A percentile compares a stretch with the other conserved stretches of the same genome.
Conservation (phyloP, 1,140 invertebrate species). For the Coenobita brevimanus region DNA sequence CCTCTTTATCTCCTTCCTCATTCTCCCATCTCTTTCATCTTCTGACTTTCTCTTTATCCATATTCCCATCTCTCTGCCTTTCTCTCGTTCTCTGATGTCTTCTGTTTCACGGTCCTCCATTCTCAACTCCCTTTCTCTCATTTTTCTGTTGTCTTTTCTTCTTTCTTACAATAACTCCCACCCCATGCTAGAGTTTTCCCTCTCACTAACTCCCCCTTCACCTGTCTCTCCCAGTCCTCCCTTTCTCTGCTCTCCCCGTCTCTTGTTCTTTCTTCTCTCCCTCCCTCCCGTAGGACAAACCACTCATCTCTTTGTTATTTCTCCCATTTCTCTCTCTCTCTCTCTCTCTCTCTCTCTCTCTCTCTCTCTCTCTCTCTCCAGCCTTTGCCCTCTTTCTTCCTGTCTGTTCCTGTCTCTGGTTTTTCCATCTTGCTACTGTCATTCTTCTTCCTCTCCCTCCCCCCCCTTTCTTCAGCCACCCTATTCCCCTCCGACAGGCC, state of each 20-base stretch:
- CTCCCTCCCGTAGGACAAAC: background rate
- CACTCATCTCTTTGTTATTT: too few relatives aligned
- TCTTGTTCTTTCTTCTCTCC: too few relatives aligned
- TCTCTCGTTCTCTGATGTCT: too few relatives aligned
- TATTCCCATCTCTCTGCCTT: too few relatives aligned
- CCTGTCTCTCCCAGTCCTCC: background rate
- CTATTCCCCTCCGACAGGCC: too few relatives aligned
- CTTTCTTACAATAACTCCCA: background rate
- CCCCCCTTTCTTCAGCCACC: background rate
- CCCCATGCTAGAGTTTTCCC: background rate
- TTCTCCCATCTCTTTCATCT: background rate
- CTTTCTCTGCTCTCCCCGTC: background rate
- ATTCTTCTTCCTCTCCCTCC: background rate
- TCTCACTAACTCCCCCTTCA: background rate
- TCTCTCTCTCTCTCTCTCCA: background rate
- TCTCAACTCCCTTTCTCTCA: background rate
- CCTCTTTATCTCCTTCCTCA: background rate
- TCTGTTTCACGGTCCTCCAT: too few relatives aligned
- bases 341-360: background rate
- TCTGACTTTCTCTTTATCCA: background rate
- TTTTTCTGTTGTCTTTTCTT: background rate
- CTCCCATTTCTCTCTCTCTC: background rate
- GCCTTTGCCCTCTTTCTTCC: background rate
- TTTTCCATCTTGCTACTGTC: background rate
- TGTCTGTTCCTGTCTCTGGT: background rate